Evolutionary conservation across 2,797 vertebrate genomes (phyloP).

Genomic region (Poeciliopsis gracilis): DNA sequence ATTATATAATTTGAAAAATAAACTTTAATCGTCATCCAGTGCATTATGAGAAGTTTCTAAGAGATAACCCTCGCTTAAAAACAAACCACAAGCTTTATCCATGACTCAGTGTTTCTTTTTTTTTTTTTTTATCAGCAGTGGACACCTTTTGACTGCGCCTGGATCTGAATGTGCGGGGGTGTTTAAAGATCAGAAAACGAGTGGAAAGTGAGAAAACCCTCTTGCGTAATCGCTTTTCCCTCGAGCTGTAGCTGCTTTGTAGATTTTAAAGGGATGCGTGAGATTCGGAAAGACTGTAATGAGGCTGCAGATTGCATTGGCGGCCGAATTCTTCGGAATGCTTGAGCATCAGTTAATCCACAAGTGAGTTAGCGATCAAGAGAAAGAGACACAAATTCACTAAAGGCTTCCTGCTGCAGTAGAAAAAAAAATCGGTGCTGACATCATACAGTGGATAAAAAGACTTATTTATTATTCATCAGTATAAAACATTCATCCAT

Average conservation of each 20-base stretch:
- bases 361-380: conserved; percentile 18
- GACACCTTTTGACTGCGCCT: conserved; percentile 29
- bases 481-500: conserved; percentile 78
- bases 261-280: conserved; percentile 18
- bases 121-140: conserved; percentile 30
- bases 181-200: conserved; percentile 28
- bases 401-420: conserved; percentile 40
- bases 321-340: conserved; percentile 55
- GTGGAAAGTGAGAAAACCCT: conserved; percentile 53
- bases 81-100: conserved; percentile 16
- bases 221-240: conserved; percentile 48
- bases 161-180: conserved; percentile 20
- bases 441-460: conserved; percentile 64
- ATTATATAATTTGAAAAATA: neutral
- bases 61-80: conserved; percentile 10
- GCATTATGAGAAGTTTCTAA: conserved; percentile 8
- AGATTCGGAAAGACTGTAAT: conserved; percentile 17
- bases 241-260: conserved; percentile 17
- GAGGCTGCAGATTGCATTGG: conserved; percentile 20
- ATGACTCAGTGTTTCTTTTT: conserved; percentile 43
- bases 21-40: neutral
- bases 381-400: conserved; percentile 15
- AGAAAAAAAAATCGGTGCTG: conserved; percentile 44
- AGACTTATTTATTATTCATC: conserved; percentile 74
- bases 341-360: conserved; percentile 13